Evolutionary conservation across 92 coral and sea anemone genomes (phyloP), one percentile per base, ranked within the genome.

Genomic region (Zoanthus sansibaricus): DNA sequence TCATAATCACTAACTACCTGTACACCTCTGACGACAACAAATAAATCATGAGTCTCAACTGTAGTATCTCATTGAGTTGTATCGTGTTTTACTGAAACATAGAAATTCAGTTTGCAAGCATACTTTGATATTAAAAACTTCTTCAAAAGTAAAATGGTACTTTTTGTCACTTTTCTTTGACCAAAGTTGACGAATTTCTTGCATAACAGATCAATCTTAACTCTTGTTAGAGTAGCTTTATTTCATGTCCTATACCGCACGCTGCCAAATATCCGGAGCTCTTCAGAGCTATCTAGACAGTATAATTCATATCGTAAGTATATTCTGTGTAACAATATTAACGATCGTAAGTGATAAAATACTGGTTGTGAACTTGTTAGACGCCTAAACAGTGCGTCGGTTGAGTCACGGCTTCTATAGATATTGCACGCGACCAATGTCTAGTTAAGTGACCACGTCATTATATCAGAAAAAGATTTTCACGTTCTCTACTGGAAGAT

Each of bases 41-140:
- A 80, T 80, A 80, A 79, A 80, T 80, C 75, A 80, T 66, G 59
- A 80, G 13, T 20, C 46, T 42, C 55, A 66, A n/a, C 85, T 71
- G 25, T 42, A 64, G 74, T 64, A 62, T 62, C 72, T 67, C 7
- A 47, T 79, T 37, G 62, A 21, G 20, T 80, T 76, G 7, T 10
- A 32, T 18, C 21, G 4, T n/a, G n/a, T 17, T 71, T 4, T 37
- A 37, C 42, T 4, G 5, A 10, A 31, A 11, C 5, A 44, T 73
- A 5, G 7, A 13, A 7, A 37, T 12, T 37, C 13, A 14, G 72
- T 75, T 33, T 25, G 54, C 58, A 25, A 75, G 16, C 46, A 13
- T 11, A 31, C 12, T 21, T 33, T 51, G n/a, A 31, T 17, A 21
- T 31, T 47, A 47, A 9, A 76, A 17, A 10, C 76, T 32, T 32